A percentile compares a stretch with the other conserved stretches of the same genome.
phyloP scores from a whole-genome alignment of 2,888 invertebrate genomes.

The Amphipoea lucens region DNA sequence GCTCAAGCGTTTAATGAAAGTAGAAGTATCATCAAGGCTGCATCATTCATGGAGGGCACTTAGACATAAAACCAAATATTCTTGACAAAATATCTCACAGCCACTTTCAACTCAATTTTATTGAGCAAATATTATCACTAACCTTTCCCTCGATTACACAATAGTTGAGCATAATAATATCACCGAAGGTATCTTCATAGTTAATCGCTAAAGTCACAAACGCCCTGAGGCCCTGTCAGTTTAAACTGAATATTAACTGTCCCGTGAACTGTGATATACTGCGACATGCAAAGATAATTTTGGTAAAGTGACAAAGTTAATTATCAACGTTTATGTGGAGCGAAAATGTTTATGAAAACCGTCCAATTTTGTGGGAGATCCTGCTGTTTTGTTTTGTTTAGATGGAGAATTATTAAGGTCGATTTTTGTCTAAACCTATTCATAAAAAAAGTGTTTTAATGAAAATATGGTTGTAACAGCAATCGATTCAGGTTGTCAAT shows the following conservation, averaged over 20 bases:
- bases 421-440: neutral
- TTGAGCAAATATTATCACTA: conserved; percentile 29
- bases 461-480: neutral
- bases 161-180: conserved; percentile 33
- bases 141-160: conserved; percentile 56
- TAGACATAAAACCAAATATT: neutral
- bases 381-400: conserved; percentile 16
- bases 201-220: conserved; percentile 58
- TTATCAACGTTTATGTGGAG: conserved; percentile 55
- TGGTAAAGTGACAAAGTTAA: conserved; percentile 63
- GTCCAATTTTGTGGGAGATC: conserved; percentile 27
- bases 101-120: conserved; percentile 34
- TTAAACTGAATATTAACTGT: conserved; percentile 65
- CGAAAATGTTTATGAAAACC: conserved; percentile 50
- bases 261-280: conserved; percentile 58
- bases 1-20: neutral
- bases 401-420: conserved; percentile 6
- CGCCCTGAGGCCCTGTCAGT: conserved; percentile 60
- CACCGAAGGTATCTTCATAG: conserved; percentile 45
- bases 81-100: conserved; percentile 1
- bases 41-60: neutral
- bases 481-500: neutral
- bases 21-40: neutral
- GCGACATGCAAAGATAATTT: conserved; percentile 61
- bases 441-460: neutral